Base-by-base conservation (phyloP, 2,113 vertebrate genomes). In the Onychorhynchus coronatus region DNA sequence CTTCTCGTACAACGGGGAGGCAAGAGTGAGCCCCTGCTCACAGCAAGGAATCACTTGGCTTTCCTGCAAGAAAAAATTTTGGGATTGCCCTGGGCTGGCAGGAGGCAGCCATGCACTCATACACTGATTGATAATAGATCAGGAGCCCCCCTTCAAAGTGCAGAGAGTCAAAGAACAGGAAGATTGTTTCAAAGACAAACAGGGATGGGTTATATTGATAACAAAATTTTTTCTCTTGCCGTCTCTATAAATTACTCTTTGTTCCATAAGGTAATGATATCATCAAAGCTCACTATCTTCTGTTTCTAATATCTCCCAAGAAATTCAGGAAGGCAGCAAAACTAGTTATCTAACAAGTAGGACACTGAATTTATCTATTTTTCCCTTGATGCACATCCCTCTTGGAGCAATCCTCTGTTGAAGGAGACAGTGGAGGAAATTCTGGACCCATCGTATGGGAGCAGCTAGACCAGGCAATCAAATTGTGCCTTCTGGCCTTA, bases 11-110 rank as follows among this genome's bases (percentile, higher is more conserved):
- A 3, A 7, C 47, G 33, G 44, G 12, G 25, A 85, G 11, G 4
- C 35, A 65, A 1, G 0, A 53, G 33, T 0, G 1, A 62, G 41
- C 31, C 22, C 14, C 28, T 4, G 0, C 20, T 14, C 1, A 0
- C 67, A 56, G 9, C 3, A 6, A 46, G 22, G n/a, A 6, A 58
- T 20, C 6, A 1, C 35, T 1, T 1, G 10, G 19, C 33, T 58
- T 49, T 77, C 46, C 73, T 15, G 22, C 16, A 42, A 11, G 30
- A 52, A 42, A 12, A n/a, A 52, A 19, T 62, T 46, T 13, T 2
- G 1, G 59, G n/a, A 50, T 22, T 91, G 17, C 37, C 12, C 31
- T 1, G 1, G 21, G 20, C 52, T 83, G 49, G 22, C n/a, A 5
- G 12, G 12, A 11, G 2, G 22, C 49, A 91, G 52, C 23, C 12